A percentile compares a stretch with the other conserved stretches of the same genome.
Conservation (phyloP, 1,140 invertebrate species). For the Steinernema feltiae region DNA sequence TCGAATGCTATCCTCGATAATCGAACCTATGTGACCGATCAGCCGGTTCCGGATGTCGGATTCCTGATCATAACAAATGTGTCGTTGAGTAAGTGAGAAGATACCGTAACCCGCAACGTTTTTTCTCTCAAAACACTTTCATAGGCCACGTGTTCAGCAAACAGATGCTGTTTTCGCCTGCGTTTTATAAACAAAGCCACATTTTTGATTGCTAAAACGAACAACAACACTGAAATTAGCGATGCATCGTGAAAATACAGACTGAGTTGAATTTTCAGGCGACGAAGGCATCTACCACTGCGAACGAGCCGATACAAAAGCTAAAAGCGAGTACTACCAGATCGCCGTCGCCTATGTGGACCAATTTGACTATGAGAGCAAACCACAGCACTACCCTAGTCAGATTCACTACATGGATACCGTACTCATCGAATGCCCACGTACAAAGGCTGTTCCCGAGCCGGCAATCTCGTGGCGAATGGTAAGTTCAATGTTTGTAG, state of each 20-base stretch:
- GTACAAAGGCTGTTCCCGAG: not conserved
- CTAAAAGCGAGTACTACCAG: not conserved
- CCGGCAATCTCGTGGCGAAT: not conserved
- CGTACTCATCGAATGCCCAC: not conserved
- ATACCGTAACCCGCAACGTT: too few species aligned
- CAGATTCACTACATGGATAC: not conserved
- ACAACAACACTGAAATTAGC: too few species aligned
- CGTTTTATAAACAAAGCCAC: too few species aligned
- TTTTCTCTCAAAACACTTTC: too few species aligned
- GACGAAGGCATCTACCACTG: constrained; percentile 8
- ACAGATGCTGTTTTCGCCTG: too few species aligned
- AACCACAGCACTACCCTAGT: not conserved
- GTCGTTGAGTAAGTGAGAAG: not conserved
- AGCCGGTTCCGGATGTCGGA: constrained; percentile 6
- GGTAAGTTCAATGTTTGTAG: not conserved
- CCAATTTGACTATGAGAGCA: not conserved
- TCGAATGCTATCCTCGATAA: not conserved
- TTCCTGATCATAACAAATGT: not conserved
- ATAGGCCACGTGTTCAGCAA: too few species aligned
- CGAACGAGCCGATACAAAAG: not conserved
- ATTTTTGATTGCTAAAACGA: too few species aligned
- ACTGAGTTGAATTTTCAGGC: not conserved
- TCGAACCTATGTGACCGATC: not conserved
- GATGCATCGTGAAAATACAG: not conserved
- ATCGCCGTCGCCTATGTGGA: constrained; percentile 1